phyloP scores from a whole-genome alignment of 2,113 vertebrate genomes.

The Oenanthe oenanthe region DNA sequence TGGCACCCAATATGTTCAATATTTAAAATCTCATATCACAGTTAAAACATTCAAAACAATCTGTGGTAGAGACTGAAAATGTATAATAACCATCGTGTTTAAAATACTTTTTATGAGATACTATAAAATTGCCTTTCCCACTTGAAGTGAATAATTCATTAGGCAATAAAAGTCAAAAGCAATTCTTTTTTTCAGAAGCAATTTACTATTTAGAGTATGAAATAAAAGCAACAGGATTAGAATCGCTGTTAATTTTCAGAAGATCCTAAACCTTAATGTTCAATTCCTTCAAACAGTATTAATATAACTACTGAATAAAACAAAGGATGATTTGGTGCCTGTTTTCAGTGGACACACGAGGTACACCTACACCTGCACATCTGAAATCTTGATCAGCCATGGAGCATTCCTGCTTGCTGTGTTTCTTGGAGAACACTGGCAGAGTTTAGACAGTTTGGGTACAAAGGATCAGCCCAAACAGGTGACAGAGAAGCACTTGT shows the following conservation, averaged over 20 bases:
- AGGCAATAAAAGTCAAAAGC: conserved; percentile 1
- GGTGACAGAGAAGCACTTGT: neutral
- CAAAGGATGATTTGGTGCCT: neutral
- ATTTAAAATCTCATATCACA: conserved; percentile 5
- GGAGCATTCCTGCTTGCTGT: neutral
- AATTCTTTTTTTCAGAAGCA: neutral
- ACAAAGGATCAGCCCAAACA: neutral
- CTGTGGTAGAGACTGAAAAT: neutral
- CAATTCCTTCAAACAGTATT: neutral
- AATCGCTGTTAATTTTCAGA: neutral
- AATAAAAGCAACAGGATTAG: conserved; percentile 12
- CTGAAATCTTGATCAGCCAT: neutral
- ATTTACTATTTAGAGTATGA: neutral
- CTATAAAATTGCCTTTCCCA: neutral
- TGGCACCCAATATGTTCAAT: neutral
- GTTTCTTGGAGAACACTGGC: neutral
- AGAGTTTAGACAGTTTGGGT: neutral
- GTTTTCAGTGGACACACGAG: neutral
- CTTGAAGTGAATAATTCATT: conserved; percentile 9
- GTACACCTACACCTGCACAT: neutral
- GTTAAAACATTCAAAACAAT: conserved; percentile 14
- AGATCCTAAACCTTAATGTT: neutral
- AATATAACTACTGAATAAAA: neutral
- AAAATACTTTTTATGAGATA: neutral
- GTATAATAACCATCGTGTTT: neutral